A percentile compares a stretch with the other conserved stretches of the same genome.
These are phyloP conservation scores for Physeter macrocephalus DNA, from an alignment of 2,113 vertebrate genomes.

Conservation along the genomic window DNA sequence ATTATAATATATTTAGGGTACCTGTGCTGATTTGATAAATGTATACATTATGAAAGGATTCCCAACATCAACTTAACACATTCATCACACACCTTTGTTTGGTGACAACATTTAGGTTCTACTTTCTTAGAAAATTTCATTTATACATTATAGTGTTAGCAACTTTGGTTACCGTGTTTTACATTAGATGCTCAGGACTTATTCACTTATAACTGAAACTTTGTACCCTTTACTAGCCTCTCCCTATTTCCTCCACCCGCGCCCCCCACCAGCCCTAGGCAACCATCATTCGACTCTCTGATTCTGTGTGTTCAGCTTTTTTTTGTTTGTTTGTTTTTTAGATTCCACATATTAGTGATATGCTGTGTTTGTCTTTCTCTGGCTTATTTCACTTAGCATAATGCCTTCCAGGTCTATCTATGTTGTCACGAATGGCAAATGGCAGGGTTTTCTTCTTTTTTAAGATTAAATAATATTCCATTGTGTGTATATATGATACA, in stretches of 20 bases:
- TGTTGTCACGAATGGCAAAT: not conserved
- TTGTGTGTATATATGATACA: not conserved
- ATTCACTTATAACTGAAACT: not conserved
- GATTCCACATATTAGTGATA: not conserved
- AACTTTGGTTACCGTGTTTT: not conserved
- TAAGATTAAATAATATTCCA: not conserved
- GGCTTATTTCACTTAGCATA: not conserved
- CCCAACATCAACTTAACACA: not conserved
- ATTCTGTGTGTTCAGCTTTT: not conserved
- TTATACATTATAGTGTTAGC: not conserved
- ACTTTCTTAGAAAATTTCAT: not conserved
- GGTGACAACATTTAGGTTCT: not conserved
- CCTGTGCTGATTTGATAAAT: not conserved
- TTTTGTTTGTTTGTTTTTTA: not conserved
- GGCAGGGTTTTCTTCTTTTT: not conserved
- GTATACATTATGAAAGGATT: not conserved
- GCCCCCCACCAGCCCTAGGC: not conserved
- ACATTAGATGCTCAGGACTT: not conserved
- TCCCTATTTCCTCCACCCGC: not conserved
- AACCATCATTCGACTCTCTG: not conserved
- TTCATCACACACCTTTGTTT: not conserved
- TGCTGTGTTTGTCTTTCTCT: not conserved
- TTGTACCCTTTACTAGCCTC: not conserved
- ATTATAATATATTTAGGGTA: not conserved
- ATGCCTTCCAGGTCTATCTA: not conserved